Evolutionary conservation across 1,140 invertebrate species (phyloP).

Genomic region (Penaeus indicus): DNA sequence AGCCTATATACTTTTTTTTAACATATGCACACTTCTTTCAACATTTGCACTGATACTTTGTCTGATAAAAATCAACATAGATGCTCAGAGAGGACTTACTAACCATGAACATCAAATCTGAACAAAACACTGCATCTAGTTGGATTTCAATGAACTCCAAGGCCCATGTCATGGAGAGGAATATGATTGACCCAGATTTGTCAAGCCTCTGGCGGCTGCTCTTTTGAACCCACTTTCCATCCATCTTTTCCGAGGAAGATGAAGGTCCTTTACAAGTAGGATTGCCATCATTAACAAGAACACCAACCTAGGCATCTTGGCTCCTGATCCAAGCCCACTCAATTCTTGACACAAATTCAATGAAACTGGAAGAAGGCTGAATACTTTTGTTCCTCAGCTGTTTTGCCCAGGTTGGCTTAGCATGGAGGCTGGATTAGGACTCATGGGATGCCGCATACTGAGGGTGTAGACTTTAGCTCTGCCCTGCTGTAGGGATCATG

Average conservation of each 20-base stretch:
- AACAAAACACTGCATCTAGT: no score
- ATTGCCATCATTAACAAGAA: conserved; percentile 11
- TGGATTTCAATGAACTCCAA: conserved; percentile 39
- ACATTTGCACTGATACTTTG: conserved; percentile 27
- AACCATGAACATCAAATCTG: no score
- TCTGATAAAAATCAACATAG: conserved; percentile 24
- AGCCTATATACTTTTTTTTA: conserved; percentile 23
- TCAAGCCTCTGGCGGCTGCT: conserved; percentile 37
- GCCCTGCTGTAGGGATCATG: conserved; percentile 40
- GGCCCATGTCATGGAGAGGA: conserved; percentile 60
- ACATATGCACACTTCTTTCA: not conserved
- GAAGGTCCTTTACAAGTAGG: conserved; percentile 23
- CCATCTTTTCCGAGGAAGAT: conserved; percentile 15
- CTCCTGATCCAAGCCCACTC: no score
- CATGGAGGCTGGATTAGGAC: no score
- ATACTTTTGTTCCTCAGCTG: no score
- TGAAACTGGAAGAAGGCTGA: no score
- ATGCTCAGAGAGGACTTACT: not conserved
- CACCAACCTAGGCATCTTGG: no score
- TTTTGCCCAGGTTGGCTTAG: no score
- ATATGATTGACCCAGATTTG: conserved; percentile 44
- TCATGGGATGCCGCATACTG: conserved; percentile 29
- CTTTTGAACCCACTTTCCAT: conserved; percentile 41
- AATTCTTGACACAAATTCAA: no score
- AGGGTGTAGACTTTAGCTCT: conserved; percentile 49